phyloP scores from a whole-genome alignment of 2,888 invertebrate species.

The Clanis bilineata region DNA sequence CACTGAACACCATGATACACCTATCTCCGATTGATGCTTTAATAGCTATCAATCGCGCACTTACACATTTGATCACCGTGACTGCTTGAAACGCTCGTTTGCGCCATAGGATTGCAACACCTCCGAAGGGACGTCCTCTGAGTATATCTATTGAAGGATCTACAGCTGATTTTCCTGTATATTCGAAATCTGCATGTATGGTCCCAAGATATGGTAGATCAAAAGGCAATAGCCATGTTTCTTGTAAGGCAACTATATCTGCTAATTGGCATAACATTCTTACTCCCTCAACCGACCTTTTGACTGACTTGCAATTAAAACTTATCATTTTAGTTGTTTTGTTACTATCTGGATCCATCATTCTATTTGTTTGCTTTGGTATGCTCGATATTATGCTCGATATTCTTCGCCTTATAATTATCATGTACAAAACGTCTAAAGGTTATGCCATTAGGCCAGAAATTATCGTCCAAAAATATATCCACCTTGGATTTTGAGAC shows the following conservation, averaged over 20 bases:
- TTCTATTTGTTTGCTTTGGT: no score
- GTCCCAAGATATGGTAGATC: background rate
- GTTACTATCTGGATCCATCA: background rate
- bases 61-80: background rate
- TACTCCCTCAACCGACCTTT: background rate
- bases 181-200: slow-evolving; percentile 8
- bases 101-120: background rate
- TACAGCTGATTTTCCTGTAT: slow-evolving; percentile 5
- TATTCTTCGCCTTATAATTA: background rate
- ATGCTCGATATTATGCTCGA: background rate
- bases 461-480: background rate
- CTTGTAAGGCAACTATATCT: background rate
- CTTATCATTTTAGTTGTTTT: background rate
- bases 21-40: background rate
- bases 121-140: background rate
- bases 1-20: background rate
- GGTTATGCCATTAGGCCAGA: slow-evolving; percentile 10
- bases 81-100: background rate
- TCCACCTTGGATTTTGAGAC: background rate
- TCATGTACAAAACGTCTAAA: background rate
- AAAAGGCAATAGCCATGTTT: slow-evolving; percentile 10
- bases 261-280: background rate
- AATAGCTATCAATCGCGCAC: background rate
- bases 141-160: background rate
- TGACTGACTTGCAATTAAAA: slow-evolving; percentile 3